These are phyloP conservation scores for Orussus abietinus DNA, from an alignment of 1,140 invertebrate genomes.

Conservation along the genomic window DNA sequence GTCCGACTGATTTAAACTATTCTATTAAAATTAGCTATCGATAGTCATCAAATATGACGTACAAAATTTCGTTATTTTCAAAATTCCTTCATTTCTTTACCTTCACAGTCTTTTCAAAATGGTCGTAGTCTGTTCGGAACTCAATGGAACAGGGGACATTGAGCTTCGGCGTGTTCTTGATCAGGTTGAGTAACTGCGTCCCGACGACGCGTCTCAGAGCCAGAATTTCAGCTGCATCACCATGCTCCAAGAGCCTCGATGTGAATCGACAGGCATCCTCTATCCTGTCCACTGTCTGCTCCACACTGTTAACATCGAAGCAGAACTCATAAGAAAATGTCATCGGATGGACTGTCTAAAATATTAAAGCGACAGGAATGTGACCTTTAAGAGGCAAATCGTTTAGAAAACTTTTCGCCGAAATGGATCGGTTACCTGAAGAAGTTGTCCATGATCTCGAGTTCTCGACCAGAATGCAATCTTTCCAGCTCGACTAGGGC, in stretches of 20 bases:
- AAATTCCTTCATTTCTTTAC: too few relatives aligned
- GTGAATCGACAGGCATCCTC: constrained; percentile 83
- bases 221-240: constrained; percentile 78
- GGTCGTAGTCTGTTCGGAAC: constrained; percentile 75
- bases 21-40: too few relatives aligned
- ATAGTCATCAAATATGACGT: too few relatives aligned
- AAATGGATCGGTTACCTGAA: constrained; percentile 54
- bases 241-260: constrained; percentile 71
- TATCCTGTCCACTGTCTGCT: constrained; percentile 75
- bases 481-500: constrained; percentile 72
- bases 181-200: constrained; percentile 70
- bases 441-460: constrained; percentile 83
- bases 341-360: too few relatives aligned
- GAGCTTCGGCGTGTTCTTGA: constrained; percentile 74
- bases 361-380: too few relatives aligned
- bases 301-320: too few relatives aligned
- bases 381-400: too few relatives aligned
- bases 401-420: too few relatives aligned
- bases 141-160: constrained; percentile 74
- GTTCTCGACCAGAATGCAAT: constrained; percentile 77
- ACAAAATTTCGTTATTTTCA: too few relatives aligned
- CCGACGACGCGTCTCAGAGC: constrained; percentile 73
- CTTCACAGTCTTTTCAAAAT: constrained; percentile 66
- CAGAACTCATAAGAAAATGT: too few relatives aligned
- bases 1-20: too few relatives aligned